These are phyloP conservation scores for Glaucomys volans DNA, from an alignment of 2,113 vertebrate genomes.

Conservation along the genomic window DNA sequence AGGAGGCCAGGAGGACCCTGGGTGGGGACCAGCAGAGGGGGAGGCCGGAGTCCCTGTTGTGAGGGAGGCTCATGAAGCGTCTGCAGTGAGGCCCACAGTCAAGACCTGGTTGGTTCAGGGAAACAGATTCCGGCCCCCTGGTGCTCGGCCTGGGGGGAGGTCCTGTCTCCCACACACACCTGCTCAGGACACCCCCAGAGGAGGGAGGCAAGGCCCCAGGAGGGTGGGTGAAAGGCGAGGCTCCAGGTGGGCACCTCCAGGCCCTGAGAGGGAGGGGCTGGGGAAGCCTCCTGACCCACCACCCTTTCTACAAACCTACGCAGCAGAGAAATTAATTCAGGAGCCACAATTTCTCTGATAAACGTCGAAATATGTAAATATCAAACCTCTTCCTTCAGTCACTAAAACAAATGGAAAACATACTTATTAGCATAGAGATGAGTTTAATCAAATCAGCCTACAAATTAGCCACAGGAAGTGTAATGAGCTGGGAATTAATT, in stretches of 20 bases:
- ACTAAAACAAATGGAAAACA: conserved; percentile 92
- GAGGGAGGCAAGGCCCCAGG: not conserved
- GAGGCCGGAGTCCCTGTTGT: no score
- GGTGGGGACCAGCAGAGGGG: no score
- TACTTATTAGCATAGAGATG: conserved; percentile 95
- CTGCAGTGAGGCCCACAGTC: not conserved
- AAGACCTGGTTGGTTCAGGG: not conserved
- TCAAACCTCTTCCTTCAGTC: conserved; percentile 85
- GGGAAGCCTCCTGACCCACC: not conserved
- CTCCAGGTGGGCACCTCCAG: not conserved
- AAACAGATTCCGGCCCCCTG: not conserved
- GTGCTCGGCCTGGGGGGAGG: not conserved
- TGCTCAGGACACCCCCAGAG: no score
- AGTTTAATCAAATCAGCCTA: conserved; percentile 94
- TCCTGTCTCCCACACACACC: not conserved
- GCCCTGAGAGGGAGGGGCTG: not conserved
- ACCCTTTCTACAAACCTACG: conserved; percentile 48
- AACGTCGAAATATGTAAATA: conserved; percentile 89
- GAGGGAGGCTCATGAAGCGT: not conserved
- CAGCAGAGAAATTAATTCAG: conserved; percentile 85
- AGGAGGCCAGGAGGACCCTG: no score
- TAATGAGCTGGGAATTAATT: conserved; percentile 95
- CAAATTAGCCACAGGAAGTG: conserved; percentile 93
- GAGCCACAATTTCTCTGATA: conserved; percentile 85
- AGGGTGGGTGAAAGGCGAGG: not conserved